Evolutionary conservation across 2,113 vertebrate genomes (phyloP), one percentile per base, ranked within the genome.

Genomic region (Corythornis cristatus): DNA sequence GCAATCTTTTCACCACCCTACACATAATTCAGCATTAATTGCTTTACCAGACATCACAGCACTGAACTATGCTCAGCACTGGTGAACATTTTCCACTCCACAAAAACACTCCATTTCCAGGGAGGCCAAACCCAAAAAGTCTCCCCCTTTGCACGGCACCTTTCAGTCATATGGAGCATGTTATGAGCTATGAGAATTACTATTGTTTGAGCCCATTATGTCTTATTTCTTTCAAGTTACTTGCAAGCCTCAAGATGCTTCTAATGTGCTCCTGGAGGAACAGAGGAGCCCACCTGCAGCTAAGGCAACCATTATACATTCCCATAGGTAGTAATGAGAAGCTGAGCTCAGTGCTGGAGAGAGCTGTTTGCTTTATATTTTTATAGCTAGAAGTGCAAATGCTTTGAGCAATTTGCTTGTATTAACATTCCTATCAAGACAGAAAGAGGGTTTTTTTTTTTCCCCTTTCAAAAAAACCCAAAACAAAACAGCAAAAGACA

Each of bases 201-300:
- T 76, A 71, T 93, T 89, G 60, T 93, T 92, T 42, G 62, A 88
- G n/a, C 11, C 80, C 40, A 11, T 89, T 93, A 61, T 10, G 12
- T 68, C 72, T 72, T 35, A 86, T 89, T 93, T 80, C 60, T 83
- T 76, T 58, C 87, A 83, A 43, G 74, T 89, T 89, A 23, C 74
- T 92, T 73, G 77, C 46, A 82, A 73, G 58, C 48, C 86, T 94
- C 60, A 43, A 65, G 84, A 86, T 87, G 80, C 82, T 90, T 86
- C 77, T 88, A 84, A 84, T 51, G 48, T 82, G 68, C 71, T 92
- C 28, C 72, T 61, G 54, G 51, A 91, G 37, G 87, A 84, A 80
- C 33, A 1, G 65, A 70, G 66, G 33, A 88, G 53, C 83, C 88
- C 85, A 93, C 89, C 88, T 93, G 90, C 83, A 90, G 87, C 80